A percentile compares a stretch with the other conserved stretches of the same genome.
Conservation (phyloP, 2,888 invertebrate species). For the Pyrochroa serraticornis region DNA sequence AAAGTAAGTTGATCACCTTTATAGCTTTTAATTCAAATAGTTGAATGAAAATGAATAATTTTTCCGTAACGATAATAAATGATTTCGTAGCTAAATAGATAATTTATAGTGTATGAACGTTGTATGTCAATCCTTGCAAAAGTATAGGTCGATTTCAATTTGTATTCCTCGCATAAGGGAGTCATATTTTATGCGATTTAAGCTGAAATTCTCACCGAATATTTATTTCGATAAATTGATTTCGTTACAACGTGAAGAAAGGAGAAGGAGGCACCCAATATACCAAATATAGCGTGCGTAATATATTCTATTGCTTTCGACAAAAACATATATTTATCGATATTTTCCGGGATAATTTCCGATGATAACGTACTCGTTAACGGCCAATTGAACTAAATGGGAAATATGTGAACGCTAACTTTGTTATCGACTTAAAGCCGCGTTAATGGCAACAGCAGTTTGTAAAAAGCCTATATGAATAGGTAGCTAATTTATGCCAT, state of each 20-base stretch:
- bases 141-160: slow-evolving; percentile 23
- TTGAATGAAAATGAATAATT: too few species aligned
- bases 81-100: neutral
- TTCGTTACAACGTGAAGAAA: slow-evolving; percentile 20
- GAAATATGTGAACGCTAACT: slow-evolving; percentile 25
- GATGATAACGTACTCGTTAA: slow-evolving; percentile 10
- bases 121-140: slow-evolving; percentile 15
- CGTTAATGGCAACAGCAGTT: slow-evolving; percentile 22
- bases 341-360: slow-evolving; percentile 6
- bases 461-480: slow-evolving; percentile 13
- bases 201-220: slow-evolving; percentile 29
- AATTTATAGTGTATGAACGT: slow-evolving; percentile 13
- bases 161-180: slow-evolving; percentile 26
- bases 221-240: slow-evolving; percentile 32
- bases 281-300: neutral
- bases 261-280: neutral
- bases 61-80: too few species aligned
- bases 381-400: slow-evolving; percentile 20
- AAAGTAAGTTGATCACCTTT: too few species aligned
- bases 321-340: neutral
- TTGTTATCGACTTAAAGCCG: slow-evolving; percentile 20
- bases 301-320: too few species aligned
- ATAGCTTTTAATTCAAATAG: too few species aligned
- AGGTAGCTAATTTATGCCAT: slow-evolving; percentile 31
- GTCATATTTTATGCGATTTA: slow-evolving; percentile 31